Evolutionary conservation across 2,888 invertebrate genomes (phyloP).

Genomic region (Heteromyza rotundicornis): DNA sequence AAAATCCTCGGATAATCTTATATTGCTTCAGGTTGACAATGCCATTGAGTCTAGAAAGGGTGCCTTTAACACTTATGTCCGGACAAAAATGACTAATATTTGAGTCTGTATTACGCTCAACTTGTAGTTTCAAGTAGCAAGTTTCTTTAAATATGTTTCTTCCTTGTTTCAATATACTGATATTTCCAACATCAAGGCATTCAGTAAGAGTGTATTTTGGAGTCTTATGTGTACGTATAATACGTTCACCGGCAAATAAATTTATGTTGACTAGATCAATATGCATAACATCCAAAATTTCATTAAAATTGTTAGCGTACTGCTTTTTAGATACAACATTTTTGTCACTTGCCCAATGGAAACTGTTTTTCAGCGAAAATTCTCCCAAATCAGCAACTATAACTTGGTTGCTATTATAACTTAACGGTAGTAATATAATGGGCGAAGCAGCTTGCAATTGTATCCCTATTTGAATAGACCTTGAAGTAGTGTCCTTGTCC

Average conservation of each 20-base stretch:
- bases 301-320: slow-evolving; percentile 41
- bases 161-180: slow-evolving; percentile 62
- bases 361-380: slow-evolving; percentile 78
- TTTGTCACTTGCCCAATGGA: slow-evolving; percentile 68
- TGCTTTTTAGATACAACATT: slow-evolving; percentile 48
- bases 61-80: slow-evolving; percentile 84
- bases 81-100: slow-evolving; percentile 68
- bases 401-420: slow-evolving; percentile 77
- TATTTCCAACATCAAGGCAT: slow-evolving; percentile 55
- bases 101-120: slow-evolving; percentile 81
- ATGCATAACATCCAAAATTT: slow-evolving; percentile 69
- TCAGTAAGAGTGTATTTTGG: slow-evolving; percentile 34
- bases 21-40: slow-evolving; percentile 85
- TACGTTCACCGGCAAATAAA: slow-evolving; percentile 68
- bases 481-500: slow-evolving; percentile 34
- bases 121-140: slow-evolving; percentile 78
- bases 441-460: slow-evolving; percentile 69
- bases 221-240: slow-evolving; percentile 34
- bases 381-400: slow-evolving; percentile 83
- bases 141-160: slow-evolving; percentile 81
- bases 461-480: slow-evolving; percentile 55
- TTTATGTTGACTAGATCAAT: slow-evolving; percentile 75
- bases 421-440: slow-evolving; percentile 85
- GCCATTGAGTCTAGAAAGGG: slow-evolving; percentile 82
- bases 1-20: slow-evolving; percentile 83